Conservation (phyloP, 2,888 invertebrate species). For the Psylliodes chrysocephalus region DNA sequence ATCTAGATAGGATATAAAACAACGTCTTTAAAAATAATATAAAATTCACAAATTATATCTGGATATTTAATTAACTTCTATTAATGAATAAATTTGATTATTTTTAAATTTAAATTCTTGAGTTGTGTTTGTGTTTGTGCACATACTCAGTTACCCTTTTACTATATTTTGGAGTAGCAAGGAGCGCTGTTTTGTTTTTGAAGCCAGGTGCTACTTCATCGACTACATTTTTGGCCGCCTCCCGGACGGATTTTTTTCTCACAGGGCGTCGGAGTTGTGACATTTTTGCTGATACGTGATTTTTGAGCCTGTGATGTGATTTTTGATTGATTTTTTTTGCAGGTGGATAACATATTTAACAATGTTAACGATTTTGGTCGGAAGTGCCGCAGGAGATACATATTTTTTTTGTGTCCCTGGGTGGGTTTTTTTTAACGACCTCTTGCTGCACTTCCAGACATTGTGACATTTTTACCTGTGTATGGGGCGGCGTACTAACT, state of each 20-base stretch:
- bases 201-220: constrained; percentile 59
- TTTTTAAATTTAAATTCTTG: no score
- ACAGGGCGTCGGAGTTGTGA: constrained; percentile 31
- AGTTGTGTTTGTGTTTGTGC: constrained; percentile 31
- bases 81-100: no score
- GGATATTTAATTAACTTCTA: no score
- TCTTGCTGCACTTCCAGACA: constrained; percentile 66
- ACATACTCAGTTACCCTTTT: constrained; percentile 51
- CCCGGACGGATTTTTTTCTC: constrained; percentile 44
- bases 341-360: constrained; percentile 57
- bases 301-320: constrained; percentile 58
- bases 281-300: constrained; percentile 30
- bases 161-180: constrained; percentile 61
- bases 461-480: constrained; percentile 89
- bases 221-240: constrained; percentile 55
- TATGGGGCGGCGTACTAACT: constrained; percentile 83
- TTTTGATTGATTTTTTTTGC: constrained; percentile 64
- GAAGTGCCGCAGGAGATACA: constrained; percentile 61
- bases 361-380: constrained; percentile 61
- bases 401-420: constrained; percentile 65
- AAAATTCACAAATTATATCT: no score
- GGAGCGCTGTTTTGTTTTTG: constrained; percentile 62
- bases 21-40: no score
- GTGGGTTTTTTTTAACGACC: constrained; percentile 50
- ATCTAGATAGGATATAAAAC: no score